Conservation (phyloP, 1,140 invertebrate species). For the Hormaphis cornu region DNA sequence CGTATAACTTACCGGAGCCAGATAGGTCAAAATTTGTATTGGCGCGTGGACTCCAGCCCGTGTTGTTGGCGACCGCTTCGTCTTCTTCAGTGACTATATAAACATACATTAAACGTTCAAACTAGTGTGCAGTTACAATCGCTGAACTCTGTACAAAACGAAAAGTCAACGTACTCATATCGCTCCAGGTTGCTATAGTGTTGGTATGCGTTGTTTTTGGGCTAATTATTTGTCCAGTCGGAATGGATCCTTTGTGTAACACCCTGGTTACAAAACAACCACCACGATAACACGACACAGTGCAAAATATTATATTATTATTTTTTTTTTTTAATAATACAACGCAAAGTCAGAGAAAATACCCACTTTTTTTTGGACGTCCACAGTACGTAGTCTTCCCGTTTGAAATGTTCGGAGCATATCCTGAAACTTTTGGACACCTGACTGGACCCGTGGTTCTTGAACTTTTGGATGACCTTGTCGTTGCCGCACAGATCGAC, state of each 20-base stretch:
- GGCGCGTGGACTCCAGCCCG: constrained; percentile 7
- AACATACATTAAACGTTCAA: not conserved
- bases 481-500: constrained; percentile 16
- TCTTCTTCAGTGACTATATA: constrained; percentile 15
- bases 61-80: not conserved
- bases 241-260: constrained; percentile 24
- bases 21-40: constrained; percentile 23
- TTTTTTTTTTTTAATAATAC: no score
- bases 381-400: constrained; percentile 21
- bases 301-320: no score
- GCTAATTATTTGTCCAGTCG: not conserved
- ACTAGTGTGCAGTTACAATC: not conserved
- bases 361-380: constrained; percentile 20
- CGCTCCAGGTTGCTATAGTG: constrained; percentile 16
- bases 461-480: constrained; percentile 24
- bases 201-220: constrained; percentile 14
- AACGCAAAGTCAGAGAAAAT: no score
- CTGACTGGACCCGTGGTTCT: constrained; percentile 22
- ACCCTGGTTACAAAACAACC: not conserved
- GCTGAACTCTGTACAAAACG: no score
- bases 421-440: constrained; percentile 25
- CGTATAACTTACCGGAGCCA: constrained; percentile 4
- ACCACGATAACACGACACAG: not conserved
- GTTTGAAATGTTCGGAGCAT: constrained; percentile 21
- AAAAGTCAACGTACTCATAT: not conserved